Conservation (phyloP, 2,888 invertebrate genomes). For the Artemia sinica region DNA sequence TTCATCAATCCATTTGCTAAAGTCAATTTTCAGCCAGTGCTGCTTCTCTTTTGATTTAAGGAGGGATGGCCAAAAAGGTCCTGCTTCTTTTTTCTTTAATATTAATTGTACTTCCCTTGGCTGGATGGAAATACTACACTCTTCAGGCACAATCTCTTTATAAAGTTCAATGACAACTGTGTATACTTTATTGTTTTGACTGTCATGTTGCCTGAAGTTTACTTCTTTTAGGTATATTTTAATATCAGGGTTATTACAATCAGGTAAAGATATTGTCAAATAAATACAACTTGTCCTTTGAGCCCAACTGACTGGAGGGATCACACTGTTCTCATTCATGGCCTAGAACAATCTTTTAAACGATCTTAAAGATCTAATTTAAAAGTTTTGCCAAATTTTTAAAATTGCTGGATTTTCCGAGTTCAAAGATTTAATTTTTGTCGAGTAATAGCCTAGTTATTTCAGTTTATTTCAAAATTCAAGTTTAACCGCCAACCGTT, state of each 20-base stretch:
- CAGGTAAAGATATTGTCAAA: slow-evolving; percentile 77
- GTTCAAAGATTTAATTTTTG: no score
- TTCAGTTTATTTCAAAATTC: no score
- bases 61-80: slow-evolving; percentile 71
- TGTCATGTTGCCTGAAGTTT: slow-evolving; percentile 67
- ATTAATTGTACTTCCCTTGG: slow-evolving; percentile 30
- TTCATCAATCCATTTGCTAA: slow-evolving; percentile 94
- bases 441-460: no score
- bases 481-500: no score
- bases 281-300: slow-evolving; percentile 65
- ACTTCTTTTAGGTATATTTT: slow-evolving; percentile 45
- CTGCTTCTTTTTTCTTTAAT: slow-evolving; percentile 43
- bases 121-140: slow-evolving; percentile 31
- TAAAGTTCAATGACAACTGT: slow-evolving; percentile 73
- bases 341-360: no score
- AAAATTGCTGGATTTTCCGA: no score
- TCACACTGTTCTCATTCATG: slow-evolving; percentile 29
- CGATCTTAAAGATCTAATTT: no score
- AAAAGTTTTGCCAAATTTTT: no score
- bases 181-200: slow-evolving; percentile 62
- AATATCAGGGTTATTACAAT: slow-evolving; percentile 63
- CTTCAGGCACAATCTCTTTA: slow-evolving; percentile 62
- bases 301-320: slow-evolving; percentile 84
- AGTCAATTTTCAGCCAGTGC: slow-evolving; percentile 92
- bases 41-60: slow-evolving; percentile 73